Conservation (phyloP, 2,113 vertebrate species). For the Boleophthalmus pectinirostris region DNA sequence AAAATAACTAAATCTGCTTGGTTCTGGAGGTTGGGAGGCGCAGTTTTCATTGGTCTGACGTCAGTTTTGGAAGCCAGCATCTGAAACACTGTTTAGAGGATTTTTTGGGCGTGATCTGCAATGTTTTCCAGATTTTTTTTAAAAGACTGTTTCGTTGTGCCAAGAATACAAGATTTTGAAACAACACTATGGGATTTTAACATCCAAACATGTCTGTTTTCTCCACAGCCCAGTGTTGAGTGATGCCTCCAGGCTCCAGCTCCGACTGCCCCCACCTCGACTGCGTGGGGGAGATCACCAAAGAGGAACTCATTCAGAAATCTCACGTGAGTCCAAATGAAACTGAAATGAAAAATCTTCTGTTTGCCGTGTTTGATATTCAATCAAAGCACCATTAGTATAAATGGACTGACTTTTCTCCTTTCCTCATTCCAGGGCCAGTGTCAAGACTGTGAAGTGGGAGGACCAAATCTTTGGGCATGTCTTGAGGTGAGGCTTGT, state of each 20-base stretch:
- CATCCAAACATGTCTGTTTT: neutral
- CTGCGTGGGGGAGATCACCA: slow-evolving; percentile 96
- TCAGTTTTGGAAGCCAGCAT: too few relatives aligned
- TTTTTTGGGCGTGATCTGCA: too few relatives aligned
- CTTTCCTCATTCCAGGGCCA: slow-evolving; percentile 80
- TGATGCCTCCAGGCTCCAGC: slow-evolving; percentile 79
- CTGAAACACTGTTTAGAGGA: too few relatives aligned
- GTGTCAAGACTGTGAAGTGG: slow-evolving; percentile 95
- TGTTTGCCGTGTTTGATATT: neutral
- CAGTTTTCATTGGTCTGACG: too few relatives aligned
- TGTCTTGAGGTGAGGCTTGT: slow-evolving; percentile 88
- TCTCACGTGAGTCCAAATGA: slow-evolving; percentile 88
- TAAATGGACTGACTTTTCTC: too few relatives aligned
- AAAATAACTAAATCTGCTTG: too few relatives aligned
- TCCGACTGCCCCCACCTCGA: slow-evolving; percentile 91
- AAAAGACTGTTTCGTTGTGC: too few relatives aligned
- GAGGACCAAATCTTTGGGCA: slow-evolving; percentile 97
- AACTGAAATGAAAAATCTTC: neutral
- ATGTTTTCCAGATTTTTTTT: too few relatives aligned
- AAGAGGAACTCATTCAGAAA: slow-evolving; percentile 96
- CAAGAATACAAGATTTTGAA: too few relatives aligned
- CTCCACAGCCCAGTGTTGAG: slow-evolving; percentile 42
- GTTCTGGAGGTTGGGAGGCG: too few relatives aligned
- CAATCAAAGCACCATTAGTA: neutral
- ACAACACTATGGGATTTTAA: too few relatives aligned